Evolutionary conservation across 2,888 invertebrate genomes (phyloP), one percentile per base, ranked within the genome.

Genomic region (Dynastes maya): DNA sequence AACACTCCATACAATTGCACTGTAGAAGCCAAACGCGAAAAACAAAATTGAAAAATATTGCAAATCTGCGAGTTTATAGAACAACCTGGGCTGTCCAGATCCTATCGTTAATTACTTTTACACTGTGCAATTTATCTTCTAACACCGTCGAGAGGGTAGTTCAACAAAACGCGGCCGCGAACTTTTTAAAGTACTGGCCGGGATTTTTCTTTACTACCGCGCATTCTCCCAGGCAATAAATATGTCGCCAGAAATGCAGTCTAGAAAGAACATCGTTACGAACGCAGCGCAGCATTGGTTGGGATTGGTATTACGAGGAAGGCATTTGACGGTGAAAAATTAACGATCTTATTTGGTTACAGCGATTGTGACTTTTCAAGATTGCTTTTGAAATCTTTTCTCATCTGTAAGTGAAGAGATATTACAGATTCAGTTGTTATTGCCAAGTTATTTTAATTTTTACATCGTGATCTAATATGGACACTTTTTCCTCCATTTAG

Each of bases 151-250:
- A 53, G n/a, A 37, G 53, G 5, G 32, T 37, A 37, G 32, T 5
- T 16, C 53, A 53, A 16, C 16, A 53, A 53, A 53, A 53, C 53
- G 13, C 53, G 53, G 5, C 32, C 32, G 53, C 16, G 53, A 53
- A 53, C 53, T 53, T 53, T 53, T 53, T 53, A 53, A 53, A 53
- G 53, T 13, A 37, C 32, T 37, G n/a, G 16, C n/a, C 53, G 13
- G 53, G 53, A 53, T 53, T 53, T 53, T 53, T 53, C 53, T 53
- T 53, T 53, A 53, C 16, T 16, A 53, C 16, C 53, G 53, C 53
- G 53, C 53, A 16, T 53, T 53, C 16, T 53, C 53, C 53, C 13
- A 37, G 53, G 53, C 53, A 53, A 53, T 53, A 53, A 53, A 53
- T 53, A 53, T 53, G 53, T 53, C 53, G 53, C n/a, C 16, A 16